Evolutionary conservation across 1,140 invertebrate species (phyloP).

Genomic region (Psilanteris sp.): DNA sequence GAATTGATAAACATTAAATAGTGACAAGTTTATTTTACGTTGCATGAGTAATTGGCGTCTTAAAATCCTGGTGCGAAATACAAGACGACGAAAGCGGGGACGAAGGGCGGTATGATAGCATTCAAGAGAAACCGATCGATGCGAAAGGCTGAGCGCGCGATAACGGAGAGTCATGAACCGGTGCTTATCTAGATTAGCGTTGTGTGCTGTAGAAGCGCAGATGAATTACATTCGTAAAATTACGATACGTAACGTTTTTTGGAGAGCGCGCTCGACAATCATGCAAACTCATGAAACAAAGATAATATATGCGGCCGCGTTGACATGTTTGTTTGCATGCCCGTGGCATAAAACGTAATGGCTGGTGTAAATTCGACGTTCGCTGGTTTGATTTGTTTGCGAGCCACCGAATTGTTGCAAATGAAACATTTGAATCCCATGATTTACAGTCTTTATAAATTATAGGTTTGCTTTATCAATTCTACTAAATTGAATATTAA

Average conservation of each 20-base stretch:
- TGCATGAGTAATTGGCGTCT: constrained; percentile 22
- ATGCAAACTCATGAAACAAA: constrained; percentile 28
- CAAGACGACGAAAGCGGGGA: constrained; percentile 16
- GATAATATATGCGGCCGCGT: constrained; percentile 29
- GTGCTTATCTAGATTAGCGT: constrained; percentile 56
- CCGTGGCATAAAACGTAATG: constrained; percentile 34
- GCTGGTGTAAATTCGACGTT: constrained; percentile 19
- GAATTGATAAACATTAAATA: too few relatives aligned
- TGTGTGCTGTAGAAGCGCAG: constrained; percentile 27
- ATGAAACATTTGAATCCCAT: constrained; percentile 26
- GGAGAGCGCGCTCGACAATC: constrained; percentile 1
- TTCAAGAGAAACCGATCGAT: constrained; percentile 59
- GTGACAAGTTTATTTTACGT: too few relatives aligned
- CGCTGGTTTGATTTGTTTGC: not conserved
- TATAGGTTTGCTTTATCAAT: too few relatives aligned
- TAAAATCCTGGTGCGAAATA: constrained; percentile 19
- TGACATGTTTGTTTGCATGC: constrained; percentile 50
- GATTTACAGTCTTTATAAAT: too few relatives aligned
- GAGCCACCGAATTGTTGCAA: constrained; percentile 15
- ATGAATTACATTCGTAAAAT: constrained; percentile 58
- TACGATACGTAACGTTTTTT: constrained; percentile 31
- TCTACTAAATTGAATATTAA: too few relatives aligned
- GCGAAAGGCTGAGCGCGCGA: constrained; percentile 36
- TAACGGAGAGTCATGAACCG: constrained; percentile 50
- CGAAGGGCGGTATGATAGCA: constrained; percentile 33